Base-by-base conservation (phyloP, 2,888 invertebrate genomes). In the Holacanthella duospinosa region DNA sequence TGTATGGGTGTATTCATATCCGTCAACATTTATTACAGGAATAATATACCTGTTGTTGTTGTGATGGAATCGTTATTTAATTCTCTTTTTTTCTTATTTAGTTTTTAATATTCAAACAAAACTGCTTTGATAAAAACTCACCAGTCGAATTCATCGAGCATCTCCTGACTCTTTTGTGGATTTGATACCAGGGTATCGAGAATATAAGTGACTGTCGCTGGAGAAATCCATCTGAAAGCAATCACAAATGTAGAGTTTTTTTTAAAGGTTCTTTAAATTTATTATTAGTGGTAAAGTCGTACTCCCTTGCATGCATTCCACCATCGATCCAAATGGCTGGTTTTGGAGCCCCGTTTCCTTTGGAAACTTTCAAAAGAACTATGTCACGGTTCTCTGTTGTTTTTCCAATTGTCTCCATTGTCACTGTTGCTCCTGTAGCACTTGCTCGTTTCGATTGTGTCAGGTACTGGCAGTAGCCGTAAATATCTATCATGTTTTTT, bases 1-100 rank as follows among this genome's bases (percentile, higher is more conserved):
- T 0, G 83, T 85, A 77, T 90, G 89, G 0, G 89, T 86, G 77
- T 88, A 89, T 74, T 88, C 90, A 75, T 94, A 94, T 1, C 93
- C 91, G 75, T 93, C 89, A 9, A 90, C 90, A 77, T 90, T 89
- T 63, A 85, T 77, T 24, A 89, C 83, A 16, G 89, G 87, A 12
- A 87, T 79, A 61, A 90, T 80, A 74, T 58, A 58, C 58, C 58
- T 58, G 6, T 21, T 12, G 9, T 29, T 3, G 16, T 4, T 6
- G 4, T 36, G 9, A 36, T 9, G 9, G 36, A 9, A 36, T 36
- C 16, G 16, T 36, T 9, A 36, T 9, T 16, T 9, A 36, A 36
- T 36, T 36, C 36, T 9, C 9, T 16, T 9, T 36, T 9, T 36
- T 16, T 16, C 16, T 36, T 6, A 36, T 16, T 9, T 36, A 16